Conservation (phyloP, 2,113 vertebrate genomes). For the Rhabdornis inornatus region DNA sequence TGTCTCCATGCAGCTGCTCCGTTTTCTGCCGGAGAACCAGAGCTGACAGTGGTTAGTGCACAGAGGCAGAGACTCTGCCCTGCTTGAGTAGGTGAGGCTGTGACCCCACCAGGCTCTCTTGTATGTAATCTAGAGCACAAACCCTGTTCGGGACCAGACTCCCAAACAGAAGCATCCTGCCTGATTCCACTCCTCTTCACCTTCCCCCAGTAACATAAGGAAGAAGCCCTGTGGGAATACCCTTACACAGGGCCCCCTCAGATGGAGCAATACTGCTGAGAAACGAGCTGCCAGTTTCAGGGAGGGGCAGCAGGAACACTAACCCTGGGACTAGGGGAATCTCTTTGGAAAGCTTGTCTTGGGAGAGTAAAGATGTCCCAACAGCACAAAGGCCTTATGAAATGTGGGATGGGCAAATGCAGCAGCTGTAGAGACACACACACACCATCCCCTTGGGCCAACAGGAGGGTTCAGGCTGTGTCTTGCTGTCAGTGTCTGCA, state of each 20-base stretch:
- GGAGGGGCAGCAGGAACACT: neutral
- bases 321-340: neutral
- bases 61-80: neutral
- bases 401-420: neutral
- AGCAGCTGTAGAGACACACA: neutral
- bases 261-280: conserved; percentile 5
- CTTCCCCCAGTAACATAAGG: neutral
- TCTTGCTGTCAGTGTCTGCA: neutral
- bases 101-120: neutral
- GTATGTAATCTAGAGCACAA: neutral
- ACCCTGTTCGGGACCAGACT: neutral
- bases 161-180: neutral
- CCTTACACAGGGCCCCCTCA: neutral
- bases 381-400: neutral
- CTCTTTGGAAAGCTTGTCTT: neutral
- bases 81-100: neutral
- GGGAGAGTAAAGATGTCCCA: neutral
- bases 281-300: conserved; percentile 11
- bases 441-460: neutral
- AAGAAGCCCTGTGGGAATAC: neutral
- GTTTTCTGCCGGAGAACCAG: neutral
- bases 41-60: neutral
- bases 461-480: neutral
- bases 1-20: neutral
- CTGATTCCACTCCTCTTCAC: neutral